phyloP scores from a whole-genome alignment of 2,113 vertebrate species.

The Phalacrocorax brasilianus region DNA sequence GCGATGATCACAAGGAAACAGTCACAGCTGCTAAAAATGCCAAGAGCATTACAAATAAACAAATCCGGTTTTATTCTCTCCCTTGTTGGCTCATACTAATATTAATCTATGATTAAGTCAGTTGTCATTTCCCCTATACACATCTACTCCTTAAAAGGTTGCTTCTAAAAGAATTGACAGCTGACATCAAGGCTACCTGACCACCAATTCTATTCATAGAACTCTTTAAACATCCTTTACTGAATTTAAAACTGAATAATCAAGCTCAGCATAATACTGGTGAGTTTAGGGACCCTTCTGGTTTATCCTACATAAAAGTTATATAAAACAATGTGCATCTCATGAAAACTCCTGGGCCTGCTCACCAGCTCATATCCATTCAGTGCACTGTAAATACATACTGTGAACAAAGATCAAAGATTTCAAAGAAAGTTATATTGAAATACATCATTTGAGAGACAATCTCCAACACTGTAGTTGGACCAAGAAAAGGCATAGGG shows the following conservation, averaged over 20 bases:
- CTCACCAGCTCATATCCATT: neutral
- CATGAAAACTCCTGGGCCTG: neutral
- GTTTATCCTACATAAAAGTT: neutral
- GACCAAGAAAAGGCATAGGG: neutral
- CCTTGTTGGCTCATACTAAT: neutral
- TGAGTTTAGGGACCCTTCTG: neutral
- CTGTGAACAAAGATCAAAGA: neutral
- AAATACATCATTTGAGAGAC: neutral
- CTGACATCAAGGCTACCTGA: neutral
- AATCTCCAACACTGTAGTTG: neutral
- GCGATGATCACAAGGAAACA: conserved; percentile 17
- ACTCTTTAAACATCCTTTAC: neutral
- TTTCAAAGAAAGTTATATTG: neutral
- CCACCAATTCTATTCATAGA: neutral
- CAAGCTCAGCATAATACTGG: neutral
- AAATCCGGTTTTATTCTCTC: neutral
- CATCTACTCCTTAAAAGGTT: neutral
- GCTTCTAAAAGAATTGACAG: neutral
- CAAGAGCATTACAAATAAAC: conserved; percentile 50
- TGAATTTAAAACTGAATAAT: neutral
- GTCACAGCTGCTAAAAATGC: conserved; percentile 63
- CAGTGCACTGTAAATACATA: neutral
- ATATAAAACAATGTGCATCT: neutral
- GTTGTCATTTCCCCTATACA: neutral
- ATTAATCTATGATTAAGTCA: conserved; percentile 36